Base-by-base conservation (phyloP, 2,113 vertebrate genomes). In the Pica pica region DNA sequence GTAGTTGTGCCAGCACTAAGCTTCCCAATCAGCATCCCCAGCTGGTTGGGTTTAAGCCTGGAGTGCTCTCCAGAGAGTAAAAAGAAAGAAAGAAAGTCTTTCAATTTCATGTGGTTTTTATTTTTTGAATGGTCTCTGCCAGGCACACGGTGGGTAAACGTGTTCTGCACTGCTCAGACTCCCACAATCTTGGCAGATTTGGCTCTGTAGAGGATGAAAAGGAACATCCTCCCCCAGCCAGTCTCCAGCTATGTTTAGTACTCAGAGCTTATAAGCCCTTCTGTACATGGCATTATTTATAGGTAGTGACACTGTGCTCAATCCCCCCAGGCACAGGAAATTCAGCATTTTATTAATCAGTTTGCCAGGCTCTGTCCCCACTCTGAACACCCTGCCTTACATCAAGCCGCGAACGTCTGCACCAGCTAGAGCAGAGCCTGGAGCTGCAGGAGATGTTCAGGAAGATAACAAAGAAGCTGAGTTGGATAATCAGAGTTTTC, bases 231-330 rank as follows among this genome's bases (percentile, higher is more conserved):
- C 77, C 55, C 28, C 55, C 31, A 67, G 68, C 56, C 74, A 73
- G 49, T 15, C 71, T 65, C 30, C 74, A 35, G 42, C 94, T 95
- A 76, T 94, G 68, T 95, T 97, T 94, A 97, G 93, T 5, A n/a
- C 82, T 84, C 5, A 71, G 94, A 97, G 86, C 93, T 91, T 47
- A 59, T 94, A 95, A 97, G 84, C 95, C 57, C 71, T 96, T 93
- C 69, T 84, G 83, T 52, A 59, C 83, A 53, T 16, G 46, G 46
- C 89, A 86, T 93, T 97, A 97, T 95, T 96, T 95, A 96, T 97
- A 89, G 88, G 75, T 55, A 70, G 94, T 78, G 88, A 50, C 95
- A 95, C 44, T 86, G 28, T 27, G 76, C 88, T 85, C 95, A 97
- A 92, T 94, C 91, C 83, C 57, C 70, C 21, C 53, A n/a, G 93